A percentile compares a stretch with the other conserved stretches of the same genome.
These are phyloP conservation scores for Novumbra hubbsi DNA, from an alignment of 2,797 vertebrate genomes.

Conservation along the genomic window DNA sequence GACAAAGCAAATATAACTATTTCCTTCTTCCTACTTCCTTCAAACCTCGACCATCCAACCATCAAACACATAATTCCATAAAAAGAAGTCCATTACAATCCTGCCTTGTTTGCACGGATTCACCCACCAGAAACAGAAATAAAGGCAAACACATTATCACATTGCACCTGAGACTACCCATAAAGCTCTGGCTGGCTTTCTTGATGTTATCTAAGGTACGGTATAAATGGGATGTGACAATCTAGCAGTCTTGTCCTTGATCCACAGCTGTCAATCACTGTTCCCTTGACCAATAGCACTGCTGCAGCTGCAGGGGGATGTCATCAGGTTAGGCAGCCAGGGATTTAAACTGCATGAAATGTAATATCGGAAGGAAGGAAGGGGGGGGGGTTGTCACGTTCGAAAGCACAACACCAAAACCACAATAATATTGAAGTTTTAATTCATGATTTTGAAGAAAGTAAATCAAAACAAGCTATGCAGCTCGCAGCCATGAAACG, in stretches of 20 bases:
- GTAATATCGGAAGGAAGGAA: slow-evolving; percentile 68
- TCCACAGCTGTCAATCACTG: slow-evolving; percentile 74
- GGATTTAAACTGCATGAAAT: slow-evolving; percentile 80
- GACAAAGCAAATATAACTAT: slow-evolving; percentile 47
- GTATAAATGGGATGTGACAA: slow-evolving; percentile 51
- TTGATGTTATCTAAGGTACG: slow-evolving; percentile 51
- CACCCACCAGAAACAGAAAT: slow-evolving; percentile 37
- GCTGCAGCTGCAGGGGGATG: slow-evolving; percentile 65
- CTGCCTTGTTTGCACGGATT: slow-evolving; percentile 38
- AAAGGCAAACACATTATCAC: slow-evolving; percentile 24
- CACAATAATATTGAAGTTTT: slow-evolving; percentile 11
- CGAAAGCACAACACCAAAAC: slow-evolving; percentile 61
- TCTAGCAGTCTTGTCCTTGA: slow-evolving; percentile 66
- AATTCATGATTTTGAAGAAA: slow-evolving; percentile 1
- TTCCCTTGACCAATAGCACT: slow-evolving; percentile 71
- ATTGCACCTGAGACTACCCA: slow-evolving; percentile 35
- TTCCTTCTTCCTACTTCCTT: slow-evolving; percentile 45
- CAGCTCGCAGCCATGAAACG: background rate
- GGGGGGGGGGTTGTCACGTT: slow-evolving; percentile 64
- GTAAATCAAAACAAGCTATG: background rate
- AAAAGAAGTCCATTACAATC: slow-evolving; percentile 40
- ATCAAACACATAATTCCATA: slow-evolving; percentile 22
- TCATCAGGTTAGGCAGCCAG: slow-evolving; percentile 71
- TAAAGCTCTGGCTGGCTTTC: slow-evolving; percentile 41
- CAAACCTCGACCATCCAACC: slow-evolving; percentile 31